Base-by-base conservation (phyloP, 2,888 invertebrate species). In the Diaprepes abbreviatus region DNA sequence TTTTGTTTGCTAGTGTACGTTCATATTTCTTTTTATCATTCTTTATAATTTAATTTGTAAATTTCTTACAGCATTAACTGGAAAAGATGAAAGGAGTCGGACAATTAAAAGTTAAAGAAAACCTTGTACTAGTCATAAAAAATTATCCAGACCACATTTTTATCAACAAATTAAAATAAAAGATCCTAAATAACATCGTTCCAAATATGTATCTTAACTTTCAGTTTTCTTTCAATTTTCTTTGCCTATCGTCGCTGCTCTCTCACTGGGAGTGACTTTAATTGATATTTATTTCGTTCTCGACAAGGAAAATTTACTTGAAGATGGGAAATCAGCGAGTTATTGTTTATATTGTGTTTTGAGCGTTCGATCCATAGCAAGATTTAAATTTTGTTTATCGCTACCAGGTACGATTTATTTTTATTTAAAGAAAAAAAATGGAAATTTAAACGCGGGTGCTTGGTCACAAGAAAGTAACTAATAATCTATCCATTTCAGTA, bases 401-500 rank as follows among this genome's bases (percentile, higher is more conserved):
- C 55, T 59, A 36, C 58, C 54, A 60, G 40, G 48, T 64, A 64
- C 64, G 64, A 54, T 31, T 60, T 21, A 60, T 31, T 43, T 24
- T 58, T 17, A 64, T 40, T 64, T 40, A 64, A 64, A 54, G 7
- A n/a, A 40, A 54, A 16, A 45, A 63, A 50, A 63, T 21, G 14
- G 31, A 75, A 75, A 72, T 73, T 75, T 66, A 74, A 74, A 74
- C 75, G 77, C 76, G 78, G 78, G 78, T 79, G 77, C 78, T 78
- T 78, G 78, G 77, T 75, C 75, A 74, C 74, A 72, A 74, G 57
- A 78, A 75, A 77, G 75, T 76, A 78, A 78, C 75, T 78, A 78
- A 75, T 76, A 77, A 75, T 78, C 76, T 79, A 78, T 78, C 76
- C 75, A 76, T 76, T 78, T 79, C 77, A 79, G 77, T 78, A 79